These are phyloP conservation scores for Oryzaephilus surinamensis DNA, from an alignment of 1,140 invertebrate genomes.

Conservation along the genomic window DNA sequence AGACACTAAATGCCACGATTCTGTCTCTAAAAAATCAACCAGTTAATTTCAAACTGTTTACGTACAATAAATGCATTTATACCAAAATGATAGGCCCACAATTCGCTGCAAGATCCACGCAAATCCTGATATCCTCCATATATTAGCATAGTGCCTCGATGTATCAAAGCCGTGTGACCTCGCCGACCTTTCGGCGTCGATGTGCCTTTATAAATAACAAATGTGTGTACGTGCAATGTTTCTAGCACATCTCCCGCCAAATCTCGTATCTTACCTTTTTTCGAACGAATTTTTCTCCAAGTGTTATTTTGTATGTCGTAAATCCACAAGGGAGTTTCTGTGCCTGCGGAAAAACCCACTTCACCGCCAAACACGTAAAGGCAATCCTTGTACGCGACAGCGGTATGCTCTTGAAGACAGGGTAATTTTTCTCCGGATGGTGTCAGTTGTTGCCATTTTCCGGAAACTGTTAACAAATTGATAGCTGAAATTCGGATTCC, in stretches of 20 bases:
- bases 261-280: slow-evolving; percentile 37
- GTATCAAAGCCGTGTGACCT: slow-evolving; percentile 72
- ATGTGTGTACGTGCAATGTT: no score
- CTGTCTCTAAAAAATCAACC: slow-evolving; percentile 47
- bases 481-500: background rate
- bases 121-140: slow-evolving; percentile 87
- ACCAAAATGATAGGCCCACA: slow-evolving; percentile 87
- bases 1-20: slow-evolving; percentile 60
- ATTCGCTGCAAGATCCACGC: slow-evolving; percentile 69
- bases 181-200: slow-evolving; percentile 63
- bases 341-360: slow-evolving; percentile 64
- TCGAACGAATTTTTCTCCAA: slow-evolving; percentile 57
- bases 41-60: background rate
- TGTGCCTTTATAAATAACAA: slow-evolving; percentile 34
- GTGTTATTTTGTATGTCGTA: slow-evolving; percentile 62
- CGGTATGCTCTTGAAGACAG: slow-evolving; percentile 73
- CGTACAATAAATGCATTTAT: slow-evolving; percentile 20
- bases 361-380: slow-evolving; percentile 86
- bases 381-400: slow-evolving; percentile 61
- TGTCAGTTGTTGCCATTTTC: slow-evolving; percentile 59
- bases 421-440: slow-evolving; percentile 61
- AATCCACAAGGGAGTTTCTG: slow-evolving; percentile 80
- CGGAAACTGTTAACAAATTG: slow-evolving; percentile 42
- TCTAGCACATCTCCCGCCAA: no score
- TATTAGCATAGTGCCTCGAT: slow-evolving; percentile 68